Conservation (phyloP, 2,888 invertebrate species). For the Scaptomyza caliginosa region DNA sequence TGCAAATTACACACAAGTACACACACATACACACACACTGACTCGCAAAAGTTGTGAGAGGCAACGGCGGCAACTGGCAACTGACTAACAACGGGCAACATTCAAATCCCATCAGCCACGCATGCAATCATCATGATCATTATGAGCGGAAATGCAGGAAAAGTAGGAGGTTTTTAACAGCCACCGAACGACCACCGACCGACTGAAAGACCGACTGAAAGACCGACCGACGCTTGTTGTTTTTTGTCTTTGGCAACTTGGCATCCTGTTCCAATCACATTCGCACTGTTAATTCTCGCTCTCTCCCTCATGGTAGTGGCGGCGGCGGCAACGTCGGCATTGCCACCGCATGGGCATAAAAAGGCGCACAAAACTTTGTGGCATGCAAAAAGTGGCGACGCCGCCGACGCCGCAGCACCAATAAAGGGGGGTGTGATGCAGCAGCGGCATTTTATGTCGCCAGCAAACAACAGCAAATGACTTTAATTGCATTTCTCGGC, state of each 20-base stretch:
- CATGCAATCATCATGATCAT: conserved; percentile 81
- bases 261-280: conserved; percentile 70
- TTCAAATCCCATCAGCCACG: conserved; percentile 80
- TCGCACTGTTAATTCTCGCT: conserved; percentile 61
- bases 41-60: conserved; percentile 41
- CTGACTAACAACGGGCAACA: conserved; percentile 62
- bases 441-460: conserved; percentile 78
- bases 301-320: conserved; percentile 16
- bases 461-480: conserved; percentile 80
- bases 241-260: conserved; percentile 57
- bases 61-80: conserved; percentile 42
- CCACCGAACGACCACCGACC: conserved; percentile 63
- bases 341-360: conserved; percentile 62
- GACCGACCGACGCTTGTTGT: conserved; percentile 31
- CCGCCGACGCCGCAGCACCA: conserved; percentile 63
- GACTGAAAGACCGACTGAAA: conserved; percentile 14
- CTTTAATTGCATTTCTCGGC: conserved; percentile 82
- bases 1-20: conserved; percentile 62
- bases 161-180: conserved; percentile 81
- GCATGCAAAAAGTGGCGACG: conserved; percentile 79
- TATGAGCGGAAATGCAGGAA: conserved; percentile 80
- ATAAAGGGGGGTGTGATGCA: conserved; percentile 33
- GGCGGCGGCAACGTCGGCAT: conserved; percentile 55
- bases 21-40: neutral
- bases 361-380: conserved; percentile 73